phyloP scores from a whole-genome alignment of 2,888 invertebrate species.

The Ligdia adustata region DNA sequence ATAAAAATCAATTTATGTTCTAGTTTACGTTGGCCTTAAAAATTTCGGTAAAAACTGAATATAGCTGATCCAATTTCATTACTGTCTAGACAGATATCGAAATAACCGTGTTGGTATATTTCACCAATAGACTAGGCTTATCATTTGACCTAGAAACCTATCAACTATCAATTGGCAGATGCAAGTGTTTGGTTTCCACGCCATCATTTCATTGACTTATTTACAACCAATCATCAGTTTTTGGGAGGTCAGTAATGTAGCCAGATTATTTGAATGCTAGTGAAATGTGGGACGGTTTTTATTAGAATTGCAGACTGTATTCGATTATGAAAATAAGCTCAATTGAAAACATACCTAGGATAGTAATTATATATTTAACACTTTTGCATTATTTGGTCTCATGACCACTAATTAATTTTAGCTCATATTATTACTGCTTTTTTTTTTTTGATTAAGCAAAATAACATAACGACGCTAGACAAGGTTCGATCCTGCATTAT shows the following conservation, averaged over 20 bases:
- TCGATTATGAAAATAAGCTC: too few relatives aligned
- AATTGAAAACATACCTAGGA: too few relatives aligned
- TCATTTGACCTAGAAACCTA: conserved; percentile 27
- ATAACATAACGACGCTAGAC: too few relatives aligned
- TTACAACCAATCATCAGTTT: conserved; percentile 14
- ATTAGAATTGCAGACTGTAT: not conserved
- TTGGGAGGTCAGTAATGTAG: conserved; percentile 18
- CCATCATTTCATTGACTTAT: conserved; percentile 20
- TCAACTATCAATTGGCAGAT: conserved; percentile 22
- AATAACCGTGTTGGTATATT: conserved; percentile 1
- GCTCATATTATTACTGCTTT: too few relatives aligned
- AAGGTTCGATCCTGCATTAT: too few relatives aligned
- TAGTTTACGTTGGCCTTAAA: too few relatives aligned
- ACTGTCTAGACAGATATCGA: conserved; percentile 2
- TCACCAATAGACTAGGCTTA: conserved; percentile 8
- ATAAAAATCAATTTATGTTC: too few relatives aligned
- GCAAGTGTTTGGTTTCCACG: conserved; percentile 14
- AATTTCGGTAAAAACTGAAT: not conserved
- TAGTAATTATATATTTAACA: too few relatives aligned
- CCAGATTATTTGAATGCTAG: not conserved
- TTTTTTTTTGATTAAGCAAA: too few relatives aligned
- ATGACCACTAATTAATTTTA: too few relatives aligned
- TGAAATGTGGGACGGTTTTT: conserved; percentile 2
- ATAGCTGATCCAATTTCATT: conserved; percentile 3
- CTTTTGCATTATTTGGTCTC: too few relatives aligned